Conservation (phyloP, 1,140 invertebrate genomes). For the Cydia strobilella region DNA sequence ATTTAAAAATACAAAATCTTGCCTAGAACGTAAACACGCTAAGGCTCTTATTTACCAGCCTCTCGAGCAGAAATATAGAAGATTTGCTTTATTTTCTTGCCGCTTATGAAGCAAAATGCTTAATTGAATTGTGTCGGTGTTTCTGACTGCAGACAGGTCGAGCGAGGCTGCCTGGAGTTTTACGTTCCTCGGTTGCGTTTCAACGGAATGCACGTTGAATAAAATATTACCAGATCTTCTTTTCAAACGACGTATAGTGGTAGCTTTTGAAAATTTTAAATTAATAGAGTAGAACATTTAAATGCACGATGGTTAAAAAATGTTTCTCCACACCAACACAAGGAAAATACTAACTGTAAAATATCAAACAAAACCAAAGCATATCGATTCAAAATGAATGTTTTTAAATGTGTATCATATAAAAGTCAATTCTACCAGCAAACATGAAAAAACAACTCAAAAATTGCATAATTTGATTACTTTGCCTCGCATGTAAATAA, state of each 20-base stretch:
- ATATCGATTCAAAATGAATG: too few relatives aligned
- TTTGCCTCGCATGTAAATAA: too few relatives aligned
- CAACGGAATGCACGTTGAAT: slow-evolving; percentile 13
- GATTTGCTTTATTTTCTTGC: slow-evolving; percentile 14
- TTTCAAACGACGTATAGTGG: not conserved
- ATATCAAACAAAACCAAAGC: too few relatives aligned
- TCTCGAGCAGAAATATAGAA: not conserved
- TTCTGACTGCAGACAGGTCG: slow-evolving; percentile 15
- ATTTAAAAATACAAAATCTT: not conserved
- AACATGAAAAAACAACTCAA: too few relatives aligned
- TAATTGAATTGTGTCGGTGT: slow-evolving; percentile 31
- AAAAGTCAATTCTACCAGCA: too few relatives aligned
- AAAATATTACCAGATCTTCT: not conserved
- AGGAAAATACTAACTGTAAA: too few relatives aligned
- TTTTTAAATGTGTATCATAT: too few relatives aligned
- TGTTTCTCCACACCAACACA: too few relatives aligned
- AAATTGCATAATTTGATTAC: too few relatives aligned
- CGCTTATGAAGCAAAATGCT: slow-evolving; percentile 26
- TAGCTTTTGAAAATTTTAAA: not conserved
- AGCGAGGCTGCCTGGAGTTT: not conserved
- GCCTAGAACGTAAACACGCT: not conserved
- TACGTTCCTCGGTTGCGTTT: not conserved
- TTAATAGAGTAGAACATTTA: not conserved
- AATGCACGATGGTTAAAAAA: too few relatives aligned
- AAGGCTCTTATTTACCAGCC: not conserved